These are phyloP conservation scores for Thecophora atra DNA, from an alignment of 2,888 invertebrate species.

Conservation along the genomic window DNA sequence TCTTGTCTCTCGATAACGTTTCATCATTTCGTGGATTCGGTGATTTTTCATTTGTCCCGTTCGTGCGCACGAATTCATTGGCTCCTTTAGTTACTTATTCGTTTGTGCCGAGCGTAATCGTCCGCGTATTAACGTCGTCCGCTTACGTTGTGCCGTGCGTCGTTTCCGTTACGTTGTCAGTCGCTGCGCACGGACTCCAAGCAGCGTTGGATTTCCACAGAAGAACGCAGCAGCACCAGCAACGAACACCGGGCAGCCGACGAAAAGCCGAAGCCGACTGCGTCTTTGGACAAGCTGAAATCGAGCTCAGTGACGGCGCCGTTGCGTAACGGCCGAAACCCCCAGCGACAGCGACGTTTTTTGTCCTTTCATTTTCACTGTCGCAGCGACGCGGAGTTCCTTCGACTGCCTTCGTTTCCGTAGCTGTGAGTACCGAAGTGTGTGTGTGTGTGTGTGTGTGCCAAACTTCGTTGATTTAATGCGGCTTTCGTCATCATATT, in stretches of 20 bases:
- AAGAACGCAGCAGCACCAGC: too few species aligned
- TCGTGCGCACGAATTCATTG: conserved; percentile 39
- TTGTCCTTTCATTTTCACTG: too few species aligned
- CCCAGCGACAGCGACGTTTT: too few species aligned
- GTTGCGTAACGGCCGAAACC: too few species aligned
- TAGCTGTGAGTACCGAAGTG: conserved; percentile 52
- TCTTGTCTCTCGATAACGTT: conserved; percentile 66
- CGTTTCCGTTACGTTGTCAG: conserved; percentile 37
- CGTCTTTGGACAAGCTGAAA: too few species aligned
- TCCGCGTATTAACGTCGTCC: conserved; percentile 34
- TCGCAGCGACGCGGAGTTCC: background rate
- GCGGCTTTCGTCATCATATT: background rate
- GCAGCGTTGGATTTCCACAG: too few species aligned
- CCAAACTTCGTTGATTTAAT: too few species aligned
- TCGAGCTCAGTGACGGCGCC: too few species aligned
- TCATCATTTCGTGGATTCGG: conserved; percentile 39
- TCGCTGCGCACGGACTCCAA: too few species aligned
- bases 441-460: conserved; percentile 5
- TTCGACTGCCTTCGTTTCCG: conserved; percentile 46
- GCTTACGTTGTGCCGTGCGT: conserved; percentile 40
- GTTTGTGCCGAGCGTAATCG: conserved; percentile 25
- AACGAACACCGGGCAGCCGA: too few species aligned
- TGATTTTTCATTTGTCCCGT: conserved; percentile 43
- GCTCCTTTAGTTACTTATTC: background rate
- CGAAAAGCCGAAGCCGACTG: too few species aligned